These are phyloP conservation scores for Tragulus kanchil DNA, from an alignment of 2,113 vertebrate species.

Conservation along the genomic window DNA sequence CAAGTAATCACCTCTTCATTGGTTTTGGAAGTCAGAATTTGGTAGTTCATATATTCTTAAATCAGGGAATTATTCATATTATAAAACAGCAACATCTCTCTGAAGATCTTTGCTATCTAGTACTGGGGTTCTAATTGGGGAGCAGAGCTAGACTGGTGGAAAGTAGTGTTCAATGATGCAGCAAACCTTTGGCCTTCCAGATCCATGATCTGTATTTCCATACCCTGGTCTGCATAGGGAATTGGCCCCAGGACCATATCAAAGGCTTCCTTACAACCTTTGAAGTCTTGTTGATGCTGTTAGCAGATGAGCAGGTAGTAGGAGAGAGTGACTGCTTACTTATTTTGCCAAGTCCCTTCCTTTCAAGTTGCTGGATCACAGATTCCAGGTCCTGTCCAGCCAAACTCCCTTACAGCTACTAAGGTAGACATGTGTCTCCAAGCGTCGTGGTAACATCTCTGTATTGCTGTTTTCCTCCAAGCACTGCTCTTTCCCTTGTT, in stretches of 20 bases:
- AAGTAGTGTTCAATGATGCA: background rate
- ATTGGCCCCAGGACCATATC: background rate
- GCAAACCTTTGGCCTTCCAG: background rate
- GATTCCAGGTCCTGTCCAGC: background rate
- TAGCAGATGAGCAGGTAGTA: background rate
- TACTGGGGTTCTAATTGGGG: background rate
- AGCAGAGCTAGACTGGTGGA: background rate
- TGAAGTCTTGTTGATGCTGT: background rate
- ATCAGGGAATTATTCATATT: background rate
- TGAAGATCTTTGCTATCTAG: background rate
- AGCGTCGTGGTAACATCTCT: background rate
- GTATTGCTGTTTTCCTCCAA: background rate
- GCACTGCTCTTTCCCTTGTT: background rate
- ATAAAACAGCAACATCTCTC: background rate
- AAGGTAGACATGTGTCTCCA: background rate
- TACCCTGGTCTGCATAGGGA: background rate
- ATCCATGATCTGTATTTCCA: background rate
- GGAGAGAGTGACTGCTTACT: background rate
- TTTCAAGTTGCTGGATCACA: background rate
- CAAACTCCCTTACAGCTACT: too few species aligned
- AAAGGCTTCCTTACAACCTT: background rate
- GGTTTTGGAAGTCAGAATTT: constrained; percentile 15
- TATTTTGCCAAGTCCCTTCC: background rate
- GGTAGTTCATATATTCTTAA: constrained; percentile 6
- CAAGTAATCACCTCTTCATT: background rate